Evolutionary conservation across 2,888 invertebrate genomes (phyloP).

Genomic region (Agrochola macilenta): DNA sequence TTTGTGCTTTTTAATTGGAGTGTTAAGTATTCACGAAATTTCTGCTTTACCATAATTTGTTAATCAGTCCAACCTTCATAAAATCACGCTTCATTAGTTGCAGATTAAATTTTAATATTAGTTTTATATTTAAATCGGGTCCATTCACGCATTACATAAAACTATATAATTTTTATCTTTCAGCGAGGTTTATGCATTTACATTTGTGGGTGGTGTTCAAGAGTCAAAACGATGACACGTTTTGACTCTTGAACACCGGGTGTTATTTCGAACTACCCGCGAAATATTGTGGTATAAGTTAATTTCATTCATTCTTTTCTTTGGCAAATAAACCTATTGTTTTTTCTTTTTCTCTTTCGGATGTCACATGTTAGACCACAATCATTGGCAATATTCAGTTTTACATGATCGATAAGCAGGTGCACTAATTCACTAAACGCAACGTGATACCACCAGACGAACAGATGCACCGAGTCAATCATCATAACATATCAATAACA

Average conservation of each 20-base stretch:
- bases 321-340: background rate
- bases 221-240: no score
- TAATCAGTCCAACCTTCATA: background rate
- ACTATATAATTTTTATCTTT: background rate
- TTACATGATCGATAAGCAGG: background rate
- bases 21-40: background rate
- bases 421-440: background rate
- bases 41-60: background rate
- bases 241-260: background rate
- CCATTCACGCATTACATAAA: no score
- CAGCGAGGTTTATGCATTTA: background rate
- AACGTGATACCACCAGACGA: background rate
- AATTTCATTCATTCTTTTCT: background rate
- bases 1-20: background rate
- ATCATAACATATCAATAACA: slow-evolving; percentile 32
- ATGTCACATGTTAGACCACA: no score
- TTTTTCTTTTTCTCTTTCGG: background rate
- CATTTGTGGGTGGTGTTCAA: background rate
- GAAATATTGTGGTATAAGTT: background rate
- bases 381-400: background rate
- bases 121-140: background rate
- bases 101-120: background rate
- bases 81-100: slow-evolving; percentile 1
- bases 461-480: slow-evolving; percentile 19
- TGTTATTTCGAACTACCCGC: background rate